Evolutionary conservation across 2,888 invertebrate species (phyloP).

Genomic region (Pocota personata): DNA sequence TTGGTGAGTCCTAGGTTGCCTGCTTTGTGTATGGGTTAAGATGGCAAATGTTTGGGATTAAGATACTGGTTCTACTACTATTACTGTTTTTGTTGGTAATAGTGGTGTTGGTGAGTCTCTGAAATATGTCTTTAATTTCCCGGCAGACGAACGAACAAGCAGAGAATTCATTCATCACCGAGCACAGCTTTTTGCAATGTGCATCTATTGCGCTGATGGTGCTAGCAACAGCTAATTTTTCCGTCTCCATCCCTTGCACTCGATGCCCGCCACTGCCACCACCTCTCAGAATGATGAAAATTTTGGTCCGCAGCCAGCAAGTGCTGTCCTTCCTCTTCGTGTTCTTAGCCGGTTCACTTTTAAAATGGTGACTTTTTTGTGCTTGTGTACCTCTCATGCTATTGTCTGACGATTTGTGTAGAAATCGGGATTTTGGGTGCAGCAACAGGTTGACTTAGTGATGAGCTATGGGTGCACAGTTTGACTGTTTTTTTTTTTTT

Average conservation of each 20-base stretch:
- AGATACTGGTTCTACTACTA: conserved; percentile 62
- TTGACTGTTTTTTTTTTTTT: neutral
- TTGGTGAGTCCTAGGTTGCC: conserved; percentile 21
- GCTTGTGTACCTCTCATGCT: conserved; percentile 50
- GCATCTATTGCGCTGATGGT: conserved; percentile 67
- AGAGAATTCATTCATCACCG: conserved; percentile 70
- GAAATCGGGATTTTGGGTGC: conserved; percentile 59
- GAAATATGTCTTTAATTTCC: conserved; percentile 73
- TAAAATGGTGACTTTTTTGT: conserved; percentile 63
- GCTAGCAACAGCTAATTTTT: conserved; percentile 73
- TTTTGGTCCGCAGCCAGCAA: conserved; percentile 66
- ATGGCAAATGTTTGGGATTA: conserved; percentile 71
- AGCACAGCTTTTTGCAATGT: conserved; percentile 67
- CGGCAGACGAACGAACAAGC: conserved; percentile 64
- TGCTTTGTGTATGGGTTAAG: conserved; percentile 57
- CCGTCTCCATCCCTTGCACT: conserved; percentile 25
- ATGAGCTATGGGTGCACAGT: conserved; percentile 57
- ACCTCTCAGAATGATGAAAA: conserved; percentile 47
- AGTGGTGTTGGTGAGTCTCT: conserved; percentile 21
- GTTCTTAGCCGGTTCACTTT: conserved; percentile 43
- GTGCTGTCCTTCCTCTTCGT: conserved; percentile 46
- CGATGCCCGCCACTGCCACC: neutral
- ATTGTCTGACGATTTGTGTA: conserved; percentile 69
- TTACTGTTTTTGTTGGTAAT: conserved; percentile 66
- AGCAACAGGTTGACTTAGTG: conserved; percentile 70